Percentiles rank a stretch among this genome's conserved stretches.
These are phyloP conservation scores for Sinocyclocheilus grahami DNA, from an alignment of 2,113 vertebrate genomes.

Conservation along the genomic window DNA sequence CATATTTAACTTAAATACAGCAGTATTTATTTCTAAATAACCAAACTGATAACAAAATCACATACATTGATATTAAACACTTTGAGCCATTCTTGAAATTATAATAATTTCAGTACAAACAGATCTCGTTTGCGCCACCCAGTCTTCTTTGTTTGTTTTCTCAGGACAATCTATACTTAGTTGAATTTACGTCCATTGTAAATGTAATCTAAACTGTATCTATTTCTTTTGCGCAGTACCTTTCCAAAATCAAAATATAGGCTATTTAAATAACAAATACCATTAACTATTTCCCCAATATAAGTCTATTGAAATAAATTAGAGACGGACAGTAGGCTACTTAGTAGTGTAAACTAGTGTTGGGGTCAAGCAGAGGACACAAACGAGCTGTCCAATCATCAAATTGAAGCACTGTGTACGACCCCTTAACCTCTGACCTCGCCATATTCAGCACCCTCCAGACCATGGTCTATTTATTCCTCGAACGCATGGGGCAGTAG, in stretches of 20 bases:
- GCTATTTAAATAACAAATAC: neutral
- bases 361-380: conserved; percentile 93
- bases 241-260: neutral
- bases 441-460: conserved; percentile 65
- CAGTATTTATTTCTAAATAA: neutral
- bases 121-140: neutral
- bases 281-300: neutral
- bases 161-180: neutral
- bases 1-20: neutral
- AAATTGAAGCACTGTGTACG: conserved; percentile 83
- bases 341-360: conserved; percentile 81
- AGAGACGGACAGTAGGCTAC: conserved; percentile 74
- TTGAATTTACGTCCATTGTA: neutral
- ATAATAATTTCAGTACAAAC: neutral
- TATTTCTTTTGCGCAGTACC: neutral
- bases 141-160: neutral
- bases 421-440: conserved; percentile 87
- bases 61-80: neutral
- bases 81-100: neutral
- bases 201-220: neutral
- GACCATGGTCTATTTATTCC: neutral
- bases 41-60: neutral
- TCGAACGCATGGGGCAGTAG: conserved; percentile 45
- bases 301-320: conserved; percentile 63
- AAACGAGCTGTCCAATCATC: conserved; percentile 90